Conservation (phyloP, 2,113 vertebrate species). For the Odocoileus virginianus region DNA sequence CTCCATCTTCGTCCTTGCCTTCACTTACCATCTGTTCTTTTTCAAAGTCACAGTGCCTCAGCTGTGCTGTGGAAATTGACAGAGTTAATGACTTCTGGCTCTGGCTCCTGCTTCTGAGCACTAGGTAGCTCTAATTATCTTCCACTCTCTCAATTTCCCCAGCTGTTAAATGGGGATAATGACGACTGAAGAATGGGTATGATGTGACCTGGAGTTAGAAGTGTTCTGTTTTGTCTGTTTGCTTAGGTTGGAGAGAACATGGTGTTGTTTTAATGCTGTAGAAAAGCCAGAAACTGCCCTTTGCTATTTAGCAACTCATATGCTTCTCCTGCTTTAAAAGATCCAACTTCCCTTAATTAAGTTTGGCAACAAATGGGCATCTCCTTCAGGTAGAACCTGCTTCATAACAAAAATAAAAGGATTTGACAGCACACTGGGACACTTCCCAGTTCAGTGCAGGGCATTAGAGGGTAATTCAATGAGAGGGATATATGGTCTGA, state of each 20-base stretch:
- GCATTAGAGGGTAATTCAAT: conserved; percentile 66
- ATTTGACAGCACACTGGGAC: conserved; percentile 62
- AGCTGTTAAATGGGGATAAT: conserved; percentile 42
- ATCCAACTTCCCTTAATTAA: conserved; percentile 55
- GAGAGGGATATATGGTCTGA: conserved; percentile 37
- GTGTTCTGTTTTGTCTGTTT: not conserved
- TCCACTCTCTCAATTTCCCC: conserved; percentile 29
- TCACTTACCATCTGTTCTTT: conserved; percentile 68
- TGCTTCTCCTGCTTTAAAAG: conserved; percentile 14
- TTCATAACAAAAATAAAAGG: conserved; percentile 71
- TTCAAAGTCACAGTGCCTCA: conserved; percentile 24
- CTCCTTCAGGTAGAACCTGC: conserved; percentile 68
- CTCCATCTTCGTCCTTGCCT: conserved; percentile 37
- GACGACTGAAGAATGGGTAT: not conserved
- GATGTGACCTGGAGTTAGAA: not conserved
- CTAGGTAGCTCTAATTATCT: conserved; percentile 10
- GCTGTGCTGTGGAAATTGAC: conserved; percentile 41
- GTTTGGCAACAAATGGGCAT: conserved; percentile 56
- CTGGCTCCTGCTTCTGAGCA: not conserved
- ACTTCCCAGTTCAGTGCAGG: conserved; percentile 55
- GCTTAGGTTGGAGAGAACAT: conserved; percentile 32
- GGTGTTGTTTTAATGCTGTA: not conserved
- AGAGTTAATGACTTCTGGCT: conserved; percentile 40
- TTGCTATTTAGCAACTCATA: conserved; percentile 36
- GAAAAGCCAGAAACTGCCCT: conserved; percentile 24